Base-by-base conservation (phyloP, 1,140 invertebrate genomes). In the Lepidotrigona ventralis region DNA sequence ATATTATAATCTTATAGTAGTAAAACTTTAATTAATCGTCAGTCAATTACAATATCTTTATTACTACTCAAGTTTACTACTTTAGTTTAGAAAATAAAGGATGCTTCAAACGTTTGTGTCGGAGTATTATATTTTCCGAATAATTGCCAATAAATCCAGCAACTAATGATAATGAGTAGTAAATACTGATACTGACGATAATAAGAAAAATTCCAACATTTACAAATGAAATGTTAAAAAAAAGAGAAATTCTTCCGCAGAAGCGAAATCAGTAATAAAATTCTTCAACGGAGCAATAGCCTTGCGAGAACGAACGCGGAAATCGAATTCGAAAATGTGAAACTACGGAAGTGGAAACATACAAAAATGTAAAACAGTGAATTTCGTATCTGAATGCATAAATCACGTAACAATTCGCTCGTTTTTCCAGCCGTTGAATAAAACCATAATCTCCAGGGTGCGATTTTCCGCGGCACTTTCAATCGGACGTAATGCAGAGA, bases 401-500 rank as follows among this genome's bases (percentile, higher is more conserved):
- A 66, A 66, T 21, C 17, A 17, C 64, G 11, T 1, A 14, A 68
- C 21, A 39, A 39, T 39, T 39, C 29, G 0, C 11, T 21, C 19
- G 0, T 68, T 64, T 39, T 39, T 23, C 1, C 33, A 12, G 29
- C 19, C 19, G 39, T 39, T 33, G 19, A 68, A 68, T 19, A 23
- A 39, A 68, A 66, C 64, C 9, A 33, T 60, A 66, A 66, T 66
- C 17, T 26, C 17, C 64, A 0, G 11, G 26, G 8, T 21, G 21
- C 8, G 19, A 39, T 68, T 68, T 68, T 5, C 21, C 66, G 9
- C 39, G 19, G 12, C 14, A 39, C 9, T 29, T 39, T 68, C 66
- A 23, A 33, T 29, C 39, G 26, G 14, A n/a, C 79, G 79, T 75
- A 75, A 78, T 39, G 51, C 29, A 54, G 63, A 64, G 68, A 29